Percentiles rank a stretch among this genome's conserved stretches.
Evolutionary conservation across 2,797 vertebrate genomes (phyloP).

Genomic region (Manis javanica): DNA sequence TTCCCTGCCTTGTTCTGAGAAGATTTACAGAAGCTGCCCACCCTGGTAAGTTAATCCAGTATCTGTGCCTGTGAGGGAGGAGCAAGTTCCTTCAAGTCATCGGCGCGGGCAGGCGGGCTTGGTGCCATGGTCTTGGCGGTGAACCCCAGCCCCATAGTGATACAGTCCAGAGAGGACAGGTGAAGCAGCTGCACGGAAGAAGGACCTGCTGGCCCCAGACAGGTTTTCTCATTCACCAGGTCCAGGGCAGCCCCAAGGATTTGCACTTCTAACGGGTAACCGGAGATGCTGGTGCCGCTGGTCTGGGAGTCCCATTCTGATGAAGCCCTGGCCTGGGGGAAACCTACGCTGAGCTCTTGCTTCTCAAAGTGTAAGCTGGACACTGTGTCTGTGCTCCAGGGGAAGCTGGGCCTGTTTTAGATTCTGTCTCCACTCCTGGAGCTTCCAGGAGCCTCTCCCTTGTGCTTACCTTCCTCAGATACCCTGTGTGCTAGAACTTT

Average conservation of each 20-base stretch:
- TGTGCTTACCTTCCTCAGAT: not conserved
- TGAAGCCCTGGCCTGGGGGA: not conserved
- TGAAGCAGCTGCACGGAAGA: no score
- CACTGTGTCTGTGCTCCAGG: not conserved
- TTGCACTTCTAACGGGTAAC: not conserved
- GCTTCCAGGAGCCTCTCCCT: not conserved
- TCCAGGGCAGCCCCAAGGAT: not conserved
- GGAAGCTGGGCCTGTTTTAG: not conserved
- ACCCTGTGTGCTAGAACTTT: not conserved
- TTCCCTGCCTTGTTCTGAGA: conserved; percentile 38
- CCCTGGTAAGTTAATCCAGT: not conserved
- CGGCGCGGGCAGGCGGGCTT: not conserved
- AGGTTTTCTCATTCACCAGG: not conserved
- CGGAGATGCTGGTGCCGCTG: fast-evolving
- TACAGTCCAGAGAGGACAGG: not conserved
- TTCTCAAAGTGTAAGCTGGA: not conserved
- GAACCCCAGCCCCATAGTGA: not conserved
- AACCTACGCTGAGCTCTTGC: not conserved
- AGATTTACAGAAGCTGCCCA: conserved; percentile 63
- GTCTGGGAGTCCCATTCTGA: not conserved
- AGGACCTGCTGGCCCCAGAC: not conserved
- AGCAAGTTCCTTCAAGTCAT: not conserved
- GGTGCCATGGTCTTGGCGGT: not conserved
- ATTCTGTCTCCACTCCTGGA: not conserved
- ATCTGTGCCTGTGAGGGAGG: not conserved